Base-by-base conservation (phyloP, 2,113 vertebrate species). In the Pelobates fuscus region DNA sequence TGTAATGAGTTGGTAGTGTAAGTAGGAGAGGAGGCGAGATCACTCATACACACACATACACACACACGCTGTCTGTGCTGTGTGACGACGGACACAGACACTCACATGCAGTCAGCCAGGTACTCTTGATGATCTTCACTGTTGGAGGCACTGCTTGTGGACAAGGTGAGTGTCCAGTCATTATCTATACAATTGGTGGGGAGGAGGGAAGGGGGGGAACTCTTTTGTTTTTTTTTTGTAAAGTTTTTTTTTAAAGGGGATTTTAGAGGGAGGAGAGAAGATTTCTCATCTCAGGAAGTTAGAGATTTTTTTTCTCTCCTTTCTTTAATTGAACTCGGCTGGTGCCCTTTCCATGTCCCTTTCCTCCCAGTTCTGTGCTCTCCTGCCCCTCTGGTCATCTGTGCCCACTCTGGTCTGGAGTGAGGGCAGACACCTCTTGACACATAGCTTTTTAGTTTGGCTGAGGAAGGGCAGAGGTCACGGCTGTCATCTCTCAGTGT, bases 1-100 rank as follows among this genome's bases (percentile, higher is more conserved):
- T 89, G 82, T 91, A 92, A 91, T 92, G 91, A 92, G 92, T 91
- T 92, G 89, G 90, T 84, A 89, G 87, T 84, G 82, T 85, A 78
- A 75, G 78, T 82, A 14, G 25, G 71, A 66, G 72, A 65, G 54
- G 80, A 82, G 84, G 82, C 80, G 32, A 70, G 66, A 78, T 77
- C 43, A 67, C 78, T 80, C 64, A 67, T 63, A 76, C 64, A 75
- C 60, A 74, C 30, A 57, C 72, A 75, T 41, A 60, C 37, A 67
- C 12, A 46, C 61, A 55, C 60, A 55, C 44, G 54, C 62, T 44
- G 30, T 37, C 60, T 73, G 70, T 71, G 70, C 70, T 27, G 70
- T 17, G 70, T 63, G 70, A 63, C 44, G 44, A 8, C 8, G 25
- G 54, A 58, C 29, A 49, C 43, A 58, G 21, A 54, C 23, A 30